Conservation (phyloP, 1,140 invertebrate genomes). For the Gerris buenoi region DNA sequence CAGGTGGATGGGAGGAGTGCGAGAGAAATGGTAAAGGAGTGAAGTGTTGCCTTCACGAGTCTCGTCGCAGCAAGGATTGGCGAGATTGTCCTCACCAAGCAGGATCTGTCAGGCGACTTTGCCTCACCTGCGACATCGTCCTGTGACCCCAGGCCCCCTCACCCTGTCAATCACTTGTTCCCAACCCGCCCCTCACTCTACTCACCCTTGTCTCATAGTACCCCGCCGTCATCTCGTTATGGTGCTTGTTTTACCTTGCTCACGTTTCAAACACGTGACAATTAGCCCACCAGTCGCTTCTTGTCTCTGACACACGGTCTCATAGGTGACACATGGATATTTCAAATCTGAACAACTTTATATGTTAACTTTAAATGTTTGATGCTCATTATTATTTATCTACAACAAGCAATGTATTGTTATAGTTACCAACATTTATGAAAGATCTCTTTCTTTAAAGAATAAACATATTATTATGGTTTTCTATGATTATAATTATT, state of each 20-base stretch:
- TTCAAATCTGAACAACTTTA: too few species aligned
- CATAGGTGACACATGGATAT: too few species aligned
- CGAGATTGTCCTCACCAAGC: neutral
- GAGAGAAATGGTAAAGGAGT: neutral
- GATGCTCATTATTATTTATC: too few species aligned
- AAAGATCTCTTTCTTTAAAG: too few species aligned
- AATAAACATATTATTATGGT: too few species aligned
- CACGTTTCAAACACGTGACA: neutral
- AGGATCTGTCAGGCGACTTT: conserved; percentile 8
- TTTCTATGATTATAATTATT: too few species aligned
- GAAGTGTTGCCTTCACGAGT: neutral
- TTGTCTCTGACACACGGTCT: too few species aligned
- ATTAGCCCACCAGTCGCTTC: neutral
- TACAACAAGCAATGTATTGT: too few species aligned
- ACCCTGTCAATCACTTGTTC: neutral
- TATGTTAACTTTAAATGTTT: too few species aligned
- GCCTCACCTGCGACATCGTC: conserved; percentile 16
- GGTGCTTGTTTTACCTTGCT: neutral
- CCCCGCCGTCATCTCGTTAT: neutral
- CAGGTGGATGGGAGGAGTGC: neutral
- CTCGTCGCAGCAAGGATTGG: neutral
- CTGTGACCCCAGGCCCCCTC: conserved; percentile 12
- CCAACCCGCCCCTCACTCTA: neutral
- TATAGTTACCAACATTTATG: too few species aligned
- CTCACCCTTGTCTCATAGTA: neutral